Percentiles rank a stretch among this genome's conserved stretches.
These are phyloP conservation scores for Parazoanthus darwini DNA, from an alignment of 92 coral and sea anemone species.

Conservation along the genomic window DNA sequence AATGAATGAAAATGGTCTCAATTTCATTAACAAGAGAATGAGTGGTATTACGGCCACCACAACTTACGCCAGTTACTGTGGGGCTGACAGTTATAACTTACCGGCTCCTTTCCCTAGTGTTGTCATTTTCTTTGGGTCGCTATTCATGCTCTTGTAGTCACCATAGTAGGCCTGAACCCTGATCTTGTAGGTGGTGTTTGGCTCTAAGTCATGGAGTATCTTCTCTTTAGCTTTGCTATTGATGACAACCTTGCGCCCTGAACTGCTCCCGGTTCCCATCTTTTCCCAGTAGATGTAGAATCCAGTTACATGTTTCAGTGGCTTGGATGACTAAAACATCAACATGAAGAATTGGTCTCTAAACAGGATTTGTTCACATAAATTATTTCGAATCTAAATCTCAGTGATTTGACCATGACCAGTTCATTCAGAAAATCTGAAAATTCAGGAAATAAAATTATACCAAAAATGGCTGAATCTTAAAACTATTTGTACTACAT, in stretches of 20 bases:
- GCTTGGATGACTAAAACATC: slow-evolving; percentile 5
- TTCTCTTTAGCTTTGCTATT: slow-evolving; percentile 36
- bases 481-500: too few species aligned
- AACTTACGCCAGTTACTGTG: background rate
- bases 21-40: too few species aligned
- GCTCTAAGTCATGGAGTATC: slow-evolving; percentile 58
- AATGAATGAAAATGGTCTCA: too few species aligned
- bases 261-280: slow-evolving; percentile 36
- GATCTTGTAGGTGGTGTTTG: slow-evolving; percentile 76
- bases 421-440: too few species aligned
- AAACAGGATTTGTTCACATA: background rate
- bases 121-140: slow-evolving; percentile 43
- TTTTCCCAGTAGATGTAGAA: slow-evolving; percentile 76
- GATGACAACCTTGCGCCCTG: slow-evolving; percentile 34
- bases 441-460: too few species aligned
- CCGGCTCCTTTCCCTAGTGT: slow-evolving; percentile 61
- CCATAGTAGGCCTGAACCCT: slow-evolving; percentile 60
- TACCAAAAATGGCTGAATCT: too few species aligned
- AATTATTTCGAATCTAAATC: too few species aligned
- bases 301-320: slow-evolving; percentile 42
- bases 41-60: too few species aligned
- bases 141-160: slow-evolving; percentile 51
- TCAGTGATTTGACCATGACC: too few species aligned
- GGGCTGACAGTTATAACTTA: slow-evolving; percentile 27
- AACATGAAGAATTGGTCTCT: background rate